These are phyloP conservation scores for Papilio elwesi DNA, from an alignment of 2,888 invertebrate genomes.

Conservation along the genomic window DNA sequence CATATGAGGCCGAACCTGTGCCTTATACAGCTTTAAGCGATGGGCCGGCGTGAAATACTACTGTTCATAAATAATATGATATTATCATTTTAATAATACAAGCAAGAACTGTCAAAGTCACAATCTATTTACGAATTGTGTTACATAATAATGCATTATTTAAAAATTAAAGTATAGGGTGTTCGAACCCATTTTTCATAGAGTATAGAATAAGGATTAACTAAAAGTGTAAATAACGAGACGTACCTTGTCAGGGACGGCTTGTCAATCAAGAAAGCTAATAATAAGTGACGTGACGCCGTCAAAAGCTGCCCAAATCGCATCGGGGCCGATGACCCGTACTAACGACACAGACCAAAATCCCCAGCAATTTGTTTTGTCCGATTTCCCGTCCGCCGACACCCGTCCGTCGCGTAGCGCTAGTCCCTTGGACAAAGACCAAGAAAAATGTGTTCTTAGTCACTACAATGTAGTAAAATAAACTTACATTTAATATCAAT, in stretches of 20 bases:
- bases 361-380: constrained; percentile 69
- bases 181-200: constrained; percentile 12
- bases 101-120: background rate
- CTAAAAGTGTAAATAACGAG: constrained; percentile 31
- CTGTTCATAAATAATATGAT: no score
- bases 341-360: constrained; percentile 82
- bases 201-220: constrained; percentile 39
- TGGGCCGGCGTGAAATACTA: no score
- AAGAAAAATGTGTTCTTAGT: constrained; percentile 60
- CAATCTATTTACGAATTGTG: constrained; percentile 1
- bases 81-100: no score
- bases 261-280: constrained; percentile 76
- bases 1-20: no score
- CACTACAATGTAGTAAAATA: constrained; percentile 73
- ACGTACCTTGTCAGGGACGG: constrained; percentile 40
- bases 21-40: no score
- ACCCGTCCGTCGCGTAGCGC: constrained; percentile 56
- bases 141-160: background rate
- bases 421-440: constrained; percentile 53
- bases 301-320: constrained; percentile 83
- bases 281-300: constrained; percentile 73
- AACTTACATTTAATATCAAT: constrained; percentile 84
- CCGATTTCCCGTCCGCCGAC: constrained; percentile 50
- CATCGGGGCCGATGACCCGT: constrained; percentile 80
- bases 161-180: background rate